These are phyloP conservation scores for Sycophaga agraensis DNA, from an alignment of 1,140 invertebrate genomes.

Conservation along the genomic window DNA sequence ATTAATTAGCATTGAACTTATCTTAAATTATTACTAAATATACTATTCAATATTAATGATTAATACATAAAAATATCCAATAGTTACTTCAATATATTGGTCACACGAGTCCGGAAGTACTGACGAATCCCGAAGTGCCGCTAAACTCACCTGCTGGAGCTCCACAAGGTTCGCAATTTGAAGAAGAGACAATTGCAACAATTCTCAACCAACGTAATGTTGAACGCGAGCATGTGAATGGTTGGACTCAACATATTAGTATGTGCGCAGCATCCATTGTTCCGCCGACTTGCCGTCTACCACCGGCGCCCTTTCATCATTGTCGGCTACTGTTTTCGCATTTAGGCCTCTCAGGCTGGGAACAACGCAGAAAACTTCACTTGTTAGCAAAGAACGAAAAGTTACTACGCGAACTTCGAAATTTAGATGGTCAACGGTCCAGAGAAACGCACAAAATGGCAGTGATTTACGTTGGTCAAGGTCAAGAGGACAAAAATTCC, in stretches of 20 bases:
- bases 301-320: constrained; percentile 73
- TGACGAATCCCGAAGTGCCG: constrained; percentile 68
- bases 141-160: constrained; percentile 73
- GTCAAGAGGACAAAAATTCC: constrained; percentile 94
- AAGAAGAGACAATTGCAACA: constrained; percentile 82
- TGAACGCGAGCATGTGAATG: constrained; percentile 71
- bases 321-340: constrained; percentile 88
- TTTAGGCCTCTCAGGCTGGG: constrained; percentile 86
- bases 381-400: constrained; percentile 89
- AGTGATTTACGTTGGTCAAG: constrained; percentile 95
- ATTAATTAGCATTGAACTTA: constrained; percentile 28
- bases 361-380: constrained; percentile 81
- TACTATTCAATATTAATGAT: constrained; percentile 28
- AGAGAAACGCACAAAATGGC: constrained; percentile 99
- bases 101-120: constrained; percentile 88
- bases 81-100: constrained; percentile 88
- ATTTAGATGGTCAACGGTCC: constrained; percentile 87
- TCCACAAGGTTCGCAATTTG: constrained; percentile 68
- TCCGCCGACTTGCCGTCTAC: constrained; percentile 47
- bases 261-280: constrained; percentile 43
- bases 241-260: constrained; percentile 53
- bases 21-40: too few species aligned
- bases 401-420: constrained; percentile 85
- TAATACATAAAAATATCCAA: neutral
- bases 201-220: constrained; percentile 78